Base-by-base conservation (phyloP, 1,140 invertebrate species). In the Thaumetopoea pityocampa region DNA sequence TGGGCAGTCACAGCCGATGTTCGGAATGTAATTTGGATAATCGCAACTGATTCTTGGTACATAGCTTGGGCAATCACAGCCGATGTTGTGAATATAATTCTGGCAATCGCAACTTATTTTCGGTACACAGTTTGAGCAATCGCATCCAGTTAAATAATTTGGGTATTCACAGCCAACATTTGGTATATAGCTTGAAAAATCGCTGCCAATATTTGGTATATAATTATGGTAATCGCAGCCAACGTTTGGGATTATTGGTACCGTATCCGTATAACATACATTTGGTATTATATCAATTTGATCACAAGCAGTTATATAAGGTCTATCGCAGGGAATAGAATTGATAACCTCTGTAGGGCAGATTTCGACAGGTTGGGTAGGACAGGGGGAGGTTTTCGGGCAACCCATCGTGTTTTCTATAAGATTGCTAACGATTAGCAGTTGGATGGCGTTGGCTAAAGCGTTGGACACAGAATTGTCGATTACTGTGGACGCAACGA, bases 391-490 rank as follows among this genome's bases (percentile, higher is more conserved):
- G n/a, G n/a, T n/a, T n/a, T n/a, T n/a, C n/a, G 20, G 8, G 5
- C 36, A 8, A 12, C 44, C 53, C 22, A 58, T 27, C 8, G 47
- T 47, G 1, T 57, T 49, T 27, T 63, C 56, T 5, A 73, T 48
- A 5, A 71, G 37, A 23, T 77, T 64, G 26, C 58, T 70, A 1
- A 73, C 64, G 1, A 74, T 67, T 5, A 74, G 22, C 1, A 74
- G 34, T 27, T 78, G 73, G 10, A 78, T 23, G 3, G 64, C 62
- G 38, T 72, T 78, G 1, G 63, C 70, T 32, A 77, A 47, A 2
- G 69, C 46, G 14, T 58, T 73, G 5, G 69, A 57, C 2, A 77
- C 33, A 4, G 59, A 58, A 30, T 63, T 68, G 12, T 77, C 67
- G 0, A 77, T 44, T 2, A 73, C 37, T 0, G 72, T 69, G 0